A percentile compares a stretch with the other conserved stretches of the same genome.
phyloP scores from a whole-genome alignment of 1,140 invertebrate genomes.

The Cotesia glomerata region DNA sequence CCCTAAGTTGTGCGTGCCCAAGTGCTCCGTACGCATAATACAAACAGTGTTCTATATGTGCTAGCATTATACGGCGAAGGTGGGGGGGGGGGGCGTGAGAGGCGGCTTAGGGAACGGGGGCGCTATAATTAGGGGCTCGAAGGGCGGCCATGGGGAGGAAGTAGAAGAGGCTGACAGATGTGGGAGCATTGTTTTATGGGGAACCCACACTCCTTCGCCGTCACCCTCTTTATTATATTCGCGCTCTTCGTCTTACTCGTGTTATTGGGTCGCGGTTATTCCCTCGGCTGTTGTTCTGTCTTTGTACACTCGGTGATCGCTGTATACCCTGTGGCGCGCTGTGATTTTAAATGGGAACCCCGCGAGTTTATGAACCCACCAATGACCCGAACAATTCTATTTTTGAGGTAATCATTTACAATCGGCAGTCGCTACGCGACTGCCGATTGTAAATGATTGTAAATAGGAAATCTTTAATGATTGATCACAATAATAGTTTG shows the following conservation, averaged over 20 bases:
- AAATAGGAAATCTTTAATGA: too few species aligned
- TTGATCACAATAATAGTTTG: too few species aligned
- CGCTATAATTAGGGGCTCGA: slow-evolving; percentile 63
- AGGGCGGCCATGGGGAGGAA: slow-evolving; percentile 52
- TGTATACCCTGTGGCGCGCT: slow-evolving; percentile 53
- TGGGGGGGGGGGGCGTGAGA: slow-evolving; percentile 38
- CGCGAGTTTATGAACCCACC: slow-evolving; percentile 51
- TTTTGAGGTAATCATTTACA: too few species aligned
- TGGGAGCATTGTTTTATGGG: slow-evolving; percentile 66
- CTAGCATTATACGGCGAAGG: not conserved
- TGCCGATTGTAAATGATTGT: too few species aligned
- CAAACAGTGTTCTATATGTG: slow-evolving; percentile 40
- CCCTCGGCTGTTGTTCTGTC: not conserved
- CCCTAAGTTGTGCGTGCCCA: slow-evolving; percentile 59
- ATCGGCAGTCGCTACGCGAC: too few species aligned
- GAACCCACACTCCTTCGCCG: slow-evolving; percentile 40
- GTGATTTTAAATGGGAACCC: slow-evolving; percentile 58
- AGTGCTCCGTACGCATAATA: slow-evolving; percentile 63
- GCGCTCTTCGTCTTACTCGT: slow-evolving; percentile 39
- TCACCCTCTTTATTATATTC: slow-evolving; percentile 27
- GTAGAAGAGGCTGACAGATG: slow-evolving; percentile 65
- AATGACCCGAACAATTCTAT: slow-evolving; percentile 41
- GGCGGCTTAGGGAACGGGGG: slow-evolving; percentile 39
- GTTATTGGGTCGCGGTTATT: slow-evolving; percentile 32
- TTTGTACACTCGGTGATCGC: slow-evolving; percentile 5